These are phyloP conservation scores for Oceanodroma tethys DNA, from an alignment of 2,113 vertebrate genomes.

Conservation along the genomic window DNA sequence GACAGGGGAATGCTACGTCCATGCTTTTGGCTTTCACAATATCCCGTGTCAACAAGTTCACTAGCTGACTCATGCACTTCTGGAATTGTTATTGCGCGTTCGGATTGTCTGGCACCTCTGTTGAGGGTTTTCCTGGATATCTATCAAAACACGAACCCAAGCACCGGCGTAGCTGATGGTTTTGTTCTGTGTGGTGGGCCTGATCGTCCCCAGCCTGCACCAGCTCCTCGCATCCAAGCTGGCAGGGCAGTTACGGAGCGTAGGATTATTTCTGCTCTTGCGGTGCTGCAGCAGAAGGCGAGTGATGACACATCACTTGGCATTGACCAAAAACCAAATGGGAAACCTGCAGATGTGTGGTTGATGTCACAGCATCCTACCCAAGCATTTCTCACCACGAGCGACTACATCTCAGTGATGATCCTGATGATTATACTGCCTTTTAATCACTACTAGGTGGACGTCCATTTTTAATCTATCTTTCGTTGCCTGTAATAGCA, in stretches of 20 bases:
- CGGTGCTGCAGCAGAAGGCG: neutral
- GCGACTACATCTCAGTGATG: neutral
- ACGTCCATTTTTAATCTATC: neutral
- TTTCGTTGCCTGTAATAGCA: neutral
- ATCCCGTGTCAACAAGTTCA: neutral
- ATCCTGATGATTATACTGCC: neutral
- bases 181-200: neutral
- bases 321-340: neutral
- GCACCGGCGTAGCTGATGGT: neutral
- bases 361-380: neutral
- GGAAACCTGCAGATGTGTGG: constrained; percentile 17
- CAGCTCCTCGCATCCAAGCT: neutral
- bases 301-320: neutral
- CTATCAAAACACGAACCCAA: neutral
- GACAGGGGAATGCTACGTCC: accelerated
- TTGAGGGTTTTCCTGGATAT: neutral
- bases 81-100: neutral
- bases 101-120: neutral
- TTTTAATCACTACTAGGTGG: neutral
- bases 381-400: neutral
- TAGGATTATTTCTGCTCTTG: neutral
- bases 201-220: neutral
- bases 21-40: neutral
- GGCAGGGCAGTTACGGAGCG: neutral
- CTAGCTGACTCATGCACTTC: neutral